Evolutionary conservation across 2,888 invertebrate species (phyloP), one percentile per base, ranked within the genome.

Genomic region (Slavum lentiscoides): DNA sequence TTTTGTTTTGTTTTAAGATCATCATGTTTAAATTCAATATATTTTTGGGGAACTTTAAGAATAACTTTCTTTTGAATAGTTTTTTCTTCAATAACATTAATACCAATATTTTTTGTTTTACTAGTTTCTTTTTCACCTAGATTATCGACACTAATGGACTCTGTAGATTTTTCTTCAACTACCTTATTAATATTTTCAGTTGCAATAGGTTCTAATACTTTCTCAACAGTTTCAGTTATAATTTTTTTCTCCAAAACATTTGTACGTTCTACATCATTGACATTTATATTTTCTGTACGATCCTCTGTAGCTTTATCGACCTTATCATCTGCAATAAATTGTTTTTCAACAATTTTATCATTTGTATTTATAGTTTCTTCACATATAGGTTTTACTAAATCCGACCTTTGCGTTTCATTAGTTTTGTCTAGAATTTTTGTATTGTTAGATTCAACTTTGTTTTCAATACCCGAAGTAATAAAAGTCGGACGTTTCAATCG

Each of bases 401-500:
- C 59, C 0, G 30, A 49, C 11, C 8, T 76, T n/a, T 43, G n/a
- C 0, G 30, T 43, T 49, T 76, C 75, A 49, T 58, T 23, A 7
- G 39, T 43, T 75, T 67, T 67, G 64, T 67, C 43, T 15, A 49
- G 2, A 13, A 30, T 30, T 61, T 58, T 76, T 23, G 13, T 23
- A 55, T 77, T 53, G 23, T 9, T 37, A 39, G 62, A 37, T 62
- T 77, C 77, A 58, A 21, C 1, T 58, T 74, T 74, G 58, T 55
- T 70, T 62, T 77, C 77, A 70, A 23, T 37, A 53, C 30, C 37
- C 62, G 77, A 49, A 5, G 49, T 58, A 72, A 70, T 23, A 80
- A 80, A 80, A 23, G 70, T 80, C 15, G 80, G 80, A n/a, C 80
- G 80, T 30, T 80, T 80, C 6, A 80, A 64, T 72, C 80, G 59